Percentiles rank a stretch among this genome's conserved stretches.
Conservation (phyloP, 1,140 invertebrate genomes). For the Drosophila neocordata region DNA sequence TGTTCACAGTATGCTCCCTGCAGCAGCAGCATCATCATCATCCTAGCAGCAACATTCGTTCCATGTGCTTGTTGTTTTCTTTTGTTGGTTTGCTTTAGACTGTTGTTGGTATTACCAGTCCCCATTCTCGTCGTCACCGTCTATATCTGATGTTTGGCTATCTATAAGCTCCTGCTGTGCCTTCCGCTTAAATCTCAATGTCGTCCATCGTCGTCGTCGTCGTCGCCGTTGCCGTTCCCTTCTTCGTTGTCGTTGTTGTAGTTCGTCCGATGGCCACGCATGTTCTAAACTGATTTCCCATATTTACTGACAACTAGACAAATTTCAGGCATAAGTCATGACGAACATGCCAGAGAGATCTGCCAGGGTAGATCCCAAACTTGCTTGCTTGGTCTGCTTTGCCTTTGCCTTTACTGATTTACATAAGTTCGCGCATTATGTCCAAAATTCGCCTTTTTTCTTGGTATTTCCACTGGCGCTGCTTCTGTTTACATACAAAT, state of each 20-base stretch:
- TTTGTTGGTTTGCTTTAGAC: constrained; percentile 32
- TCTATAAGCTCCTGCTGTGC: constrained; percentile 82
- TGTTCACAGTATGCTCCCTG: too few relatives aligned
- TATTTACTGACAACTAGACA: constrained; percentile 83
- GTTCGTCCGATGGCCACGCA: constrained; percentile 50
- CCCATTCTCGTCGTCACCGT: constrained; percentile 28
- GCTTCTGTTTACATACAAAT: constrained; percentile 8
- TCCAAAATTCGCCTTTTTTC: constrained; percentile 78
- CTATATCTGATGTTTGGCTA: constrained; percentile 81
- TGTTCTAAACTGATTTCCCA: constrained; percentile 82
- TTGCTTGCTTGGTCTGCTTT: constrained; percentile 1
- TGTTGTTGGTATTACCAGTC: constrained; percentile 77
- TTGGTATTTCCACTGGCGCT: constrained; percentile 48
- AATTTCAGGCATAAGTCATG: constrained; percentile 82
- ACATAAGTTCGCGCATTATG: constrained; percentile 81
- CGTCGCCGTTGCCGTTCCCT: constrained; percentile 1
- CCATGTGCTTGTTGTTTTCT: constrained; percentile 5
- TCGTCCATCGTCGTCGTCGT: constrained; percentile 53
- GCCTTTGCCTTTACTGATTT: constrained; percentile 44
- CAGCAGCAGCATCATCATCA: constrained; percentile 6
- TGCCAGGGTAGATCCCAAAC: constrained; percentile 23
- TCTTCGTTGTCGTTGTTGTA: constrained; percentile 32
- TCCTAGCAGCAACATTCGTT: not conserved
- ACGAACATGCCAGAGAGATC: constrained; percentile 10
- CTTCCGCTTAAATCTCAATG: constrained; percentile 79